These are phyloP conservation scores for Centropristis striata DNA, from an alignment of 2,113 vertebrate genomes.

Conservation along the genomic window DNA sequence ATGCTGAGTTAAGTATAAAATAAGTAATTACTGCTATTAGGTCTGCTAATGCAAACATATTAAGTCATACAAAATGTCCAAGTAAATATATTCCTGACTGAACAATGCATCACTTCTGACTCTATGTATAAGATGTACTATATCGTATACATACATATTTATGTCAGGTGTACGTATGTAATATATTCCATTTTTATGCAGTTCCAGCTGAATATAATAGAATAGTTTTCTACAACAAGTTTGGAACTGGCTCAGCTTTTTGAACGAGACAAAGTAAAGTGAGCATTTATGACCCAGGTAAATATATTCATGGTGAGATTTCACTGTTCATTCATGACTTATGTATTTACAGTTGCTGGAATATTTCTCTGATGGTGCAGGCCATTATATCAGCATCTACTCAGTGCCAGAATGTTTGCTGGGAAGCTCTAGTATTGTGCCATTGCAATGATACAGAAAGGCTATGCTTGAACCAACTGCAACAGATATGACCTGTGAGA, in stretches of 20 bases:
- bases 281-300: neutral
- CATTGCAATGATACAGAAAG: neutral
- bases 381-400: neutral
- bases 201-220: too few relatives aligned
- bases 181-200: too few relatives aligned
- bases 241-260: neutral
- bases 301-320: neutral
- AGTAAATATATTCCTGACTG: constrained; percentile 1
- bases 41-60: neutral
- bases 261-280: neutral
- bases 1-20: neutral
- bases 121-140: neutral
- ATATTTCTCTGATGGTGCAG: constrained; percentile 21
- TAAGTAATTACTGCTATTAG: neutral
- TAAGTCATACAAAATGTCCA: neutral
- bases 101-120: neutral
- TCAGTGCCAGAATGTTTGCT: constrained; percentile 10
- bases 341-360: neutral
- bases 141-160: neutral
- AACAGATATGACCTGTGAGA: constrained; percentile 15
- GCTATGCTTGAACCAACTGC: neutral
- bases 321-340: neutral
- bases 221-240: neutral
- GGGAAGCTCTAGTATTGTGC: constrained; percentile 9
- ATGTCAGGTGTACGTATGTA: too few relatives aligned